Evolutionary conservation across 2,888 invertebrate species (phyloP).

Genomic region (Machimus atricapillus): DNA sequence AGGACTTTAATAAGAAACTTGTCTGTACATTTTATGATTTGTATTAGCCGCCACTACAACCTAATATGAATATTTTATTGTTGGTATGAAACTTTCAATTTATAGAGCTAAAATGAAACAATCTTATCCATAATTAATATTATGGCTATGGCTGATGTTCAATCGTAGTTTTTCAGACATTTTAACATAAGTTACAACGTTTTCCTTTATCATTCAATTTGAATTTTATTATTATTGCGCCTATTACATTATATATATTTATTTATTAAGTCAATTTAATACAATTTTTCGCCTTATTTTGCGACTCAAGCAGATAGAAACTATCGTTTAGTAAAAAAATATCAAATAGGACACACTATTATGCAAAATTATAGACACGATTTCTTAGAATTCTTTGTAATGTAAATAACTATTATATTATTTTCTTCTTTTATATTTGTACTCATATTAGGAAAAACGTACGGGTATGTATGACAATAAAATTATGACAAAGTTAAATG

Average conservation of each 20-base stretch:
- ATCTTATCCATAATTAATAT: not conserved
- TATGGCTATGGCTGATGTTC: not conserved
- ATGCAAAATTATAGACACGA: not conserved
- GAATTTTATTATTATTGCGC: no score
- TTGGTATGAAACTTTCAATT: not conserved
- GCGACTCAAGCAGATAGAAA: not conserved
- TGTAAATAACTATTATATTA: not conserved
- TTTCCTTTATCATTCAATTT: no score
- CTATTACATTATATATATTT: no score
- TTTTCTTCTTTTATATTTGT: not conserved
- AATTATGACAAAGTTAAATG: not conserved
- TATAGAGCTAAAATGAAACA: not conserved
- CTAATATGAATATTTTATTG: not conserved
- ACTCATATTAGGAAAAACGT: not conserved
- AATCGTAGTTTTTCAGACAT: not conserved
- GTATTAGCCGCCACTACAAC: not conserved
- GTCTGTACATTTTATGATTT: not conserved
- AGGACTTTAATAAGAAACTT: not conserved
- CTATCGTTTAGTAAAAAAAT: not conserved
- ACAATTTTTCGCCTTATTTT: not conserved
- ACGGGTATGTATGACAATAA: not conserved
- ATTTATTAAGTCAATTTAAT: not conserved
- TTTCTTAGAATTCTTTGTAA: not conserved
- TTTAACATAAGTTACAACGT: no score
- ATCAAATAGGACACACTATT: not conserved